Conservation (phyloP, 2,113 vertebrate genomes). For the Ariopsis seemanni region DNA sequence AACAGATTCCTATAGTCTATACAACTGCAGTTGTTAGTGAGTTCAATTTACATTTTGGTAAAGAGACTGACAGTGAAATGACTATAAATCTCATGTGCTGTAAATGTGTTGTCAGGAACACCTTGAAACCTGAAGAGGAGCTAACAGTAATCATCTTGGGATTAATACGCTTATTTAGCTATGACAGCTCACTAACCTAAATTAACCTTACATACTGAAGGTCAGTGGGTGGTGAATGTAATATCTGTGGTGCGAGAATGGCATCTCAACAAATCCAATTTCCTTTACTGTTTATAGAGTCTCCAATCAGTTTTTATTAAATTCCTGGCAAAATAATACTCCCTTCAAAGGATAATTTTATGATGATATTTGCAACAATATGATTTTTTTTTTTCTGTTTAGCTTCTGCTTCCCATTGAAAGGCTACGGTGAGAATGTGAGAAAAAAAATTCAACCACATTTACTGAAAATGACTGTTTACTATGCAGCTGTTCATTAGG, state of each 20-base stretch:
- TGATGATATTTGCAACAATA: background rate
- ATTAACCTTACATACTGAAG: background rate
- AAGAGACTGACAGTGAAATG: background rate
- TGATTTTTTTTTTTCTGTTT: background rate
- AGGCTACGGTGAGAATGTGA: constrained; percentile 16
- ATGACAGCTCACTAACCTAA: background rate
- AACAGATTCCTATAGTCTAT: no score
- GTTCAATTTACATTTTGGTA: no score
- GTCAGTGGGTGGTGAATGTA: background rate
- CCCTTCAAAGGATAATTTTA: background rate
- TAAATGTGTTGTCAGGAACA: background rate
- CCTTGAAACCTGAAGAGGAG: background rate
- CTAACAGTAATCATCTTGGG: background rate
- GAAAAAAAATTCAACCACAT: constrained; percentile 32
- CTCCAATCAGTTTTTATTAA: constrained; percentile 21
- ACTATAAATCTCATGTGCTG: background rate
- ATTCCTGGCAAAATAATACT: constrained; percentile 12
- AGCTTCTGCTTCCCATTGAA: background rate
- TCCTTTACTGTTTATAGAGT: background rate
- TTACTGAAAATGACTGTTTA: constrained; percentile 41
- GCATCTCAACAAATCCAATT: background rate
- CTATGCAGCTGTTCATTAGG: constrained; percentile 27
- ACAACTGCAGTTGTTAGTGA: no score
- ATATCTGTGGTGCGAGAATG: background rate
- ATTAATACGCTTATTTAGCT: background rate